A percentile compares a stretch with the other conserved stretches of the same genome.
Evolutionary conservation across 2,888 invertebrate species (phyloP).

Genomic region (Volucella inanis): DNA sequence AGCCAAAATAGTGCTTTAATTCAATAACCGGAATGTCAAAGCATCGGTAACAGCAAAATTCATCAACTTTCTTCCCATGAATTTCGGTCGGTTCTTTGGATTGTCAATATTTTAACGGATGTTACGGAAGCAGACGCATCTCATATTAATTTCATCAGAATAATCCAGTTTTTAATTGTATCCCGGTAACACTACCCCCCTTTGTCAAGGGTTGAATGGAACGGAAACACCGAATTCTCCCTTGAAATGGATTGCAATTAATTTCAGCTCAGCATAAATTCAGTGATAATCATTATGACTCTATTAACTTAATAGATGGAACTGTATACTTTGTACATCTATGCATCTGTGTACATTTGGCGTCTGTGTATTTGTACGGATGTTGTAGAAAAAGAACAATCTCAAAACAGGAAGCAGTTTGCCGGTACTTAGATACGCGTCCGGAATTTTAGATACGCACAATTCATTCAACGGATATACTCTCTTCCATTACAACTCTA

Average conservation of each 20-base stretch:
- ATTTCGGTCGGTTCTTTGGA: too few relatives aligned
- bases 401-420: conserved; percentile 57
- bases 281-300: conserved; percentile 55
- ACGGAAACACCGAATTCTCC: not conserved
- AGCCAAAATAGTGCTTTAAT: too few relatives aligned
- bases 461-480: conserved; percentile 60
- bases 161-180: too few relatives aligned
- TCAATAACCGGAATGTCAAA: too few relatives aligned
- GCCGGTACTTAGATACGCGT: conserved; percentile 60
- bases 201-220: too few relatives aligned
- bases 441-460: conserved; percentile 67
- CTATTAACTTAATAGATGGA: conserved; percentile 39
- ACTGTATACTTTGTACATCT: not conserved
- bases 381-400: conserved; percentile 42
- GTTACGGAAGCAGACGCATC: too few relatives aligned
- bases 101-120: too few relatives aligned
- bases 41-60: too few relatives aligned
- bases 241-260: conserved; percentile 32
- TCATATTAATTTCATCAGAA: too few relatives aligned
- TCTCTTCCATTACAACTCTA: conserved; percentile 41
- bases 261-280: conserved; percentile 54
- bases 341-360: too few relatives aligned
- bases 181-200: not conserved
- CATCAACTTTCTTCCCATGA: too few relatives aligned
- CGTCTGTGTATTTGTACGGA: not conserved